phyloP scores from a whole-genome alignment of 2,113 vertebrate species.

The Chitala chitala region DNA sequence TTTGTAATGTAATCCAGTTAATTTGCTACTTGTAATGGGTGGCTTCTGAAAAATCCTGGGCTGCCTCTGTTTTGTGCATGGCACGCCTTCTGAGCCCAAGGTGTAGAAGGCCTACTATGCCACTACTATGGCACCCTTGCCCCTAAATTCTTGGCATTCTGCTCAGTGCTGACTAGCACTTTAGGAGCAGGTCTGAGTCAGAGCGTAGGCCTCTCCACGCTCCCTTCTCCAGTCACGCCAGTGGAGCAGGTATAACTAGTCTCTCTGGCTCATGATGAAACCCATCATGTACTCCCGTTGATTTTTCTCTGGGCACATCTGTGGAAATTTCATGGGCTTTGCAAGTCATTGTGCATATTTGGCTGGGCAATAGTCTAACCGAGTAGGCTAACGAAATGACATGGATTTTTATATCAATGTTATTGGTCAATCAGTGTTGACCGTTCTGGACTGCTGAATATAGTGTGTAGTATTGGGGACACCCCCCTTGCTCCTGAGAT shows the following conservation, averaged over 20 bases:
- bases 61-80: too few relatives aligned
- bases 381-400: too few relatives aligned
- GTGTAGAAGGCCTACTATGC: too few relatives aligned
- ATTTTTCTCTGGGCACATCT: not conserved
- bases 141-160: slow-evolving; percentile 30
- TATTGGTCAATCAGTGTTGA: too few relatives aligned
- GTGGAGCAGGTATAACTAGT: slow-evolving; percentile 60
- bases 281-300: slow-evolving; percentile 28
- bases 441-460: too few relatives aligned
- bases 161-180: not conserved
- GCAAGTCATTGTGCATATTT: not conserved
- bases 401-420: too few relatives aligned
- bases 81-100: not conserved
- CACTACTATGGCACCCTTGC: not conserved
- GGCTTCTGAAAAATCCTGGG: too few relatives aligned
- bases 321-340: not conserved
- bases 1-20: too few relatives aligned
- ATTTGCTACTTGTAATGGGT: too few relatives aligned
- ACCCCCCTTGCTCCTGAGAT: too few relatives aligned
- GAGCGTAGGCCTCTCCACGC: not conserved
- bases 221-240: slow-evolving; percentile 20
- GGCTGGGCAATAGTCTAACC: not conserved
- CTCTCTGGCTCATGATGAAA: slow-evolving; percentile 32
- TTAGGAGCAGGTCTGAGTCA: not conserved
- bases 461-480: too few relatives aligned